phyloP scores from a whole-genome alignment of 2,888 invertebrate species.

The Diaprepes abbreviatus region DNA sequence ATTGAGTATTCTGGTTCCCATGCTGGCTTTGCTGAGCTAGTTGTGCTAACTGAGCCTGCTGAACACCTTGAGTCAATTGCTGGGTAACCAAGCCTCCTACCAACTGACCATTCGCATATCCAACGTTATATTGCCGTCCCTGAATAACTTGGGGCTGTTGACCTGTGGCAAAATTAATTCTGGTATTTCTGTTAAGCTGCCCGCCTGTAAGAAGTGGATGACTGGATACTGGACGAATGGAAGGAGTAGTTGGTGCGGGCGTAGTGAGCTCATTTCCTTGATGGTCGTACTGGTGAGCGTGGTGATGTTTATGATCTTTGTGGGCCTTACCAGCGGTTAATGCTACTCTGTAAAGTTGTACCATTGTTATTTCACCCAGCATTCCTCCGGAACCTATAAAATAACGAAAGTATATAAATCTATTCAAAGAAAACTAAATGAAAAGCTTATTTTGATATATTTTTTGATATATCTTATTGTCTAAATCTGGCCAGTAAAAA shows the following conservation, averaged over 20 bases:
- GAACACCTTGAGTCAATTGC: slow-evolving; percentile 52
- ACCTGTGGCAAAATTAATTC: slow-evolving; percentile 69
- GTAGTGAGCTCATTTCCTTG: slow-evolving; percentile 76
- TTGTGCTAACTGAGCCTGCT: slow-evolving; percentile 49
- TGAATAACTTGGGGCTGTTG: slow-evolving; percentile 68
- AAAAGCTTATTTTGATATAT: too few relatives aligned
- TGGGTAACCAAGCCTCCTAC: slow-evolving; percentile 63
- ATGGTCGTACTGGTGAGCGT: slow-evolving; percentile 84
- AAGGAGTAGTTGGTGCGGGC: slow-evolving; percentile 72
- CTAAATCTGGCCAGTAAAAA: too few relatives aligned
- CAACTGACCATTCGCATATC: slow-evolving; percentile 77
- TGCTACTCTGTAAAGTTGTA: slow-evolving; percentile 85
- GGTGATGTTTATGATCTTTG: slow-evolving; percentile 89
- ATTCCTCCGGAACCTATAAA: slow-evolving; percentile 75
- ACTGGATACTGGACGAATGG: slow-evolving; percentile 69
- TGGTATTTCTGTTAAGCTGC: slow-evolving; percentile 74
- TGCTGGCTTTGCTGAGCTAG: slow-evolving; percentile 32
- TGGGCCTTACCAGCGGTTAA: slow-evolving; percentile 89
- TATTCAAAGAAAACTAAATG: too few relatives aligned
- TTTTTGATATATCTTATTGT: too few relatives aligned
- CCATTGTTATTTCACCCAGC: slow-evolving; percentile 83
- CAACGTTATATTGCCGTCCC: slow-evolving; percentile 71
- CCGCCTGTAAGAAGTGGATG: slow-evolving; percentile 74
- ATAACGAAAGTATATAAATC: too few relatives aligned
- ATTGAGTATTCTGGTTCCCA: slow-evolving; percentile 25